These are phyloP conservation scores for Pogonognathellus flavescens DNA, from an alignment of 1,140 invertebrate genomes.

Conservation along the genomic window DNA sequence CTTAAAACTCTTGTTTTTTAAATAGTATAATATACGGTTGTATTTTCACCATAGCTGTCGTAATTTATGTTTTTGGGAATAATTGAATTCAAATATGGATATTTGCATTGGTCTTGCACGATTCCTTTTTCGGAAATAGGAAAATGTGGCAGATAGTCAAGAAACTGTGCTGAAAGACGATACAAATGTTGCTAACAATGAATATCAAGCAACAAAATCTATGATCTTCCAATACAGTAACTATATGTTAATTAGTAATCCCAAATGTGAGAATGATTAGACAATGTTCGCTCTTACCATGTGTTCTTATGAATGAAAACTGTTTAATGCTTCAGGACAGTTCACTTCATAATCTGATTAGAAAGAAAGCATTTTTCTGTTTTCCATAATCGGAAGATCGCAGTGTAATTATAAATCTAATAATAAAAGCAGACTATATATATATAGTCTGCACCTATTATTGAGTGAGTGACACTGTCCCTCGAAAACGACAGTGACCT, in stretches of 20 bases:
- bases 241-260: not conserved
- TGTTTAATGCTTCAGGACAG: no score
- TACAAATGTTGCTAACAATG: constrained; percentile 3
- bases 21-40: no score
- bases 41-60: not conserved
- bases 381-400: no score
- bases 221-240: constrained; percentile 40
- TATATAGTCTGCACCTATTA: no score
- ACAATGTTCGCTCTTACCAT: not conserved
- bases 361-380: not conserved
- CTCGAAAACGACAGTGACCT: not conserved
- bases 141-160: not conserved
- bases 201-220: constrained; percentile 38
- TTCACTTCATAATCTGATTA: constrained; percentile 12
- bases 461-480: not conserved
- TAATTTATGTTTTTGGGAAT: no score
- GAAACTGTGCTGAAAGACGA: constrained; percentile 32
- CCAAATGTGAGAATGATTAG: not conserved
- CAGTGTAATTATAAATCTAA: not conserved
- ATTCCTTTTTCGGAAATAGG: not conserved
- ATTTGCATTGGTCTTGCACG: not conserved
- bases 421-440: not conserved
- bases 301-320: no score
- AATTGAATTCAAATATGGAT: no score
- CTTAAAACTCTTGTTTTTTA: no score